These are phyloP conservation scores for Synchiropus splendidus DNA, from an alignment of 2,113 vertebrate genomes.

Conservation along the genomic window DNA sequence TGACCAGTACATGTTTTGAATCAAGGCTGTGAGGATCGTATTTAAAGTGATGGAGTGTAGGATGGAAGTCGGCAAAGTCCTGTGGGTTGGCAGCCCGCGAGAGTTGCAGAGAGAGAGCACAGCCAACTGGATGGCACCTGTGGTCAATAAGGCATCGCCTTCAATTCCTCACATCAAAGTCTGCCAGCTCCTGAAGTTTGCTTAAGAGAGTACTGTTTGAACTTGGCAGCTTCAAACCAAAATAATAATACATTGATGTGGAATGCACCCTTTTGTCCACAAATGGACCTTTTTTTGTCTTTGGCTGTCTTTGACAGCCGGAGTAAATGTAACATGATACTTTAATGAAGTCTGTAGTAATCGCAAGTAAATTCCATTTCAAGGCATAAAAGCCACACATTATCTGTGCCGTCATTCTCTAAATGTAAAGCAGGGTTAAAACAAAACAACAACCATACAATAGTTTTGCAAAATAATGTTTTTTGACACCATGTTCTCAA, in stretches of 20 bases:
- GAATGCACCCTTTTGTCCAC: conserved; percentile 22
- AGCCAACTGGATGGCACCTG: conserved; percentile 52
- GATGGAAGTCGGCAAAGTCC: conserved; percentile 54
- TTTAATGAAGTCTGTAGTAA: too few relatives aligned
- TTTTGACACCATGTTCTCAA: too few relatives aligned
- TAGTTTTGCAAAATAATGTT: too few relatives aligned
- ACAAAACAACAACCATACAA: too few relatives aligned
- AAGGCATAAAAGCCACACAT: too few relatives aligned
- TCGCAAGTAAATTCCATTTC: too few relatives aligned
- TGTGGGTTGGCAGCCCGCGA: conserved; percentile 47
- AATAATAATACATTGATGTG: conserved; percentile 18
- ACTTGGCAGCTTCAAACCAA: conserved; percentile 27
- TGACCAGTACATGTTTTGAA: conserved; percentile 40
- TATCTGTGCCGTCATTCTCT: too few relatives aligned
- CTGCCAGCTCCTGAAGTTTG: conserved; percentile 27
- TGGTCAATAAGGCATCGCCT: conserved; percentile 41
- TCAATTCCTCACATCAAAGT: conserved; percentile 51
- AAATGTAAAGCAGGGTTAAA: too few relatives aligned
- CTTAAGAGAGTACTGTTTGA: conserved; percentile 28
- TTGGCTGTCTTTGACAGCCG: too few relatives aligned
- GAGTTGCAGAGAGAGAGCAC: conserved; percentile 38
- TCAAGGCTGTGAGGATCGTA: conserved; percentile 37
- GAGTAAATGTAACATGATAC: too few relatives aligned
- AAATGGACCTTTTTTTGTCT: conserved; percentile 8
- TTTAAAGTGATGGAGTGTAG: conserved; percentile 50